Evolutionary conservation across 2,113 vertebrate genomes (phyloP), one percentile per base, ranked within the genome.

Genomic region (Pterophyllum scalare): DNA sequence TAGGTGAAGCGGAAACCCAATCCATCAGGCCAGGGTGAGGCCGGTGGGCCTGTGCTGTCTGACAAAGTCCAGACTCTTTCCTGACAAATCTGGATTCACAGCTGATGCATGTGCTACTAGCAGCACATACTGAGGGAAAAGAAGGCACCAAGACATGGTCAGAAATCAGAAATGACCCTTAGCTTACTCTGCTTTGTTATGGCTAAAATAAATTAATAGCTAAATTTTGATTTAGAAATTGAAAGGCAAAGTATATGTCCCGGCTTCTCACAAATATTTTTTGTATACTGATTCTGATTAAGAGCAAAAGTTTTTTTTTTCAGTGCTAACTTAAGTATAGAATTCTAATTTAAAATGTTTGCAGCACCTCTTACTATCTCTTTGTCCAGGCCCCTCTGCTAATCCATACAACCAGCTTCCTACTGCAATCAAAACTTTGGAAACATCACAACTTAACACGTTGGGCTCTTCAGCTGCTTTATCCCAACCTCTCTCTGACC

Each of bases 391-490:
- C 43, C 85, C 75, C 81, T 79, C 83, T 76, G 87, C 87, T 94
- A 92, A 94, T 93, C 88, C 90, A 86, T 85, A 83, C 70, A 79
- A 64, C 33, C 60, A 57, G 87, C 87, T 94, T 95, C 95, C 94
- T 93, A 75, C 81, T 91, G 89, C 94, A 94, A 92, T 95, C 92
- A 94, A 87, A 93, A 81, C 92, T 91, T 81, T 90, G 91, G 94
- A 93, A 94, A 94, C 82, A 89, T 88, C 75, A 86, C 93, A 89
- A 89, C 84, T 88, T 58, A 22, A 54, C 38, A 90, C 87, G 79
- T 91, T 80, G 89, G 85, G 76, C 43, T 70, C 70, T 75, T 88
- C 70, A 61, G 88, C 95, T 95, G 94, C 89, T 94, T 95, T 92
- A 93, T 92, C 94, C 94, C 94, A 95, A 90, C 85, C 82, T 88